Base-by-base conservation (phyloP, 2,113 vertebrate genomes). In the Penelope pileata region DNA sequence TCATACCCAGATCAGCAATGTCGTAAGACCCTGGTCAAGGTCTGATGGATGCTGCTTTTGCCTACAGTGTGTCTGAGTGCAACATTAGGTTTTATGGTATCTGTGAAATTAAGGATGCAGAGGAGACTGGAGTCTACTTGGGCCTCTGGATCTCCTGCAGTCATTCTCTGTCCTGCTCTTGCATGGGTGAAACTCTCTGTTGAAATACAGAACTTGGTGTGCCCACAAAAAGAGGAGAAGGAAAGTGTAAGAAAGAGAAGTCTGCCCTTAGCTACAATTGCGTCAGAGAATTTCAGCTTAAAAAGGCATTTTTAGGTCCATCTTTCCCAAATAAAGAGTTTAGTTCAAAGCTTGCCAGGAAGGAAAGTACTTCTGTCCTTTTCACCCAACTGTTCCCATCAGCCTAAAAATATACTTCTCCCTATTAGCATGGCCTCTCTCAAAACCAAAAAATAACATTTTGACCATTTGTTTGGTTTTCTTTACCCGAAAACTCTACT, bases 41-140 rank as follows among this genome's bases (percentile, higher is more conserved):
- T 75, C n/a, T 83, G 47, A 27, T 40, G 74, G n/a, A 40, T 2
- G 7, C 5, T 48, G 2, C 5, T 34, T 76, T 54, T 62, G n/a
- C 29, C 63, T 29, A 22, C 64, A 30, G 4, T 0, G 0, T 27
- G 32, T 74, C 60, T 81, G 21, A 18, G 32, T 4, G 4, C 5
- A 3, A 7, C 0, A 3, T 24, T 1, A 1, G 23, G 18, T 60
- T 68, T 34, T n/a, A n/a, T 34, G n/a, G 8, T 10, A 24, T 47
- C 40, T 32, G 13, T 72, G 50, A 32, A 21, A 10, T 10, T 50
- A 24, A 15, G 21, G 30, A 27, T 15, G 4, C 22, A 18, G 2
- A 15, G 27, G 9, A 89, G 19, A 27, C 9, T 38, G 11, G 7
- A 6, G 34, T 54, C 34, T 1, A 0, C 24, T 47, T 2, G 30